These are phyloP conservation scores for Drosophila tripunctata DNA, from an alignment of 2,888 invertebrate genomes.

Conservation along the genomic window DNA sequence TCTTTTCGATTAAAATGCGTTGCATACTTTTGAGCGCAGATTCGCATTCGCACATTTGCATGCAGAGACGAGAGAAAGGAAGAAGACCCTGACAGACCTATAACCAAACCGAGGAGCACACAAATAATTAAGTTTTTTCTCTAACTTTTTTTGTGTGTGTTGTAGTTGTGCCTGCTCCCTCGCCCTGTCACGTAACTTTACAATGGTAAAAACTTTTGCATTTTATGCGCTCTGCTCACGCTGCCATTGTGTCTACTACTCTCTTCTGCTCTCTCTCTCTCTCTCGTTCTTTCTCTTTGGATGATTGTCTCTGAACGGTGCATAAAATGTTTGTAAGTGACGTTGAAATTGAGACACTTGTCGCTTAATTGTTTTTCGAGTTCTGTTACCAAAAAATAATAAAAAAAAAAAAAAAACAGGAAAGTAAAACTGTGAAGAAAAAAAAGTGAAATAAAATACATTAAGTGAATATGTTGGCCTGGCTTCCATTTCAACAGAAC, in stretches of 20 bases:
- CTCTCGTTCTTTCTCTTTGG: not conserved
- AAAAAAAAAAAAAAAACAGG: conserved; percentile 11
- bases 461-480: conserved; percentile 58
- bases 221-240: conserved; percentile 50
- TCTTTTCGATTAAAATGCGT: conserved; percentile 78
- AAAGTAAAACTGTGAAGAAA: conserved; percentile 21
- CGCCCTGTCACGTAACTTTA: conserved; percentile 60
- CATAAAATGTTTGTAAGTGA: conserved; percentile 81
- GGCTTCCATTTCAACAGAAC: conserved; percentile 27
- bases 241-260: not conserved
- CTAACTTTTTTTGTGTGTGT: conserved; percentile 54
- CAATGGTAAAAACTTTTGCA: conserved; percentile 76
- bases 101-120: conserved; percentile 31
- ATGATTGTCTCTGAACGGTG: conserved; percentile 59
- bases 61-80: not conserved
- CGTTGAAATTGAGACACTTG: conserved; percentile 81
- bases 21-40: conserved; percentile 76
- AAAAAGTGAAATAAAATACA: conserved; percentile 45
- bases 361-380: conserved; percentile 81
- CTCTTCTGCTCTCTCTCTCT: not conserved
- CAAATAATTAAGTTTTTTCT: conserved; percentile 77
- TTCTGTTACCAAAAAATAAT: conserved; percentile 57
- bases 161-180: conserved; percentile 32
- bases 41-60: conserved; percentile 49
- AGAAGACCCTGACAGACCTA: conserved; percentile 20